Conservation (phyloP, 1,140 invertebrate genomes). For the Calycopis cecrops region DNA sequence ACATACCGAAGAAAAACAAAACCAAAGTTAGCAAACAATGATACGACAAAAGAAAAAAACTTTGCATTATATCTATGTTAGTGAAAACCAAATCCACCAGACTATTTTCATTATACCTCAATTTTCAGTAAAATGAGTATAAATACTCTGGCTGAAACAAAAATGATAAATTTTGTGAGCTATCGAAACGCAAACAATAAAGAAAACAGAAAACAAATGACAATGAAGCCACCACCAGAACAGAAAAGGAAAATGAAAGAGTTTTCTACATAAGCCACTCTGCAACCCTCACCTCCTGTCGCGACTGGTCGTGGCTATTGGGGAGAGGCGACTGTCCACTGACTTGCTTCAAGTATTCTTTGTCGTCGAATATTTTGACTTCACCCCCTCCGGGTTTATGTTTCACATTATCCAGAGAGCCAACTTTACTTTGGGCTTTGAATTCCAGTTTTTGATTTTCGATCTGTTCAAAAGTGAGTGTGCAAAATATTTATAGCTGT, state of each 20-base stretch:
- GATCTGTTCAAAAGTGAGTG: constrained; percentile 81
- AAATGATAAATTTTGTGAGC: constrained; percentile 35
- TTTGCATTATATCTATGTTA: constrained; percentile 33
- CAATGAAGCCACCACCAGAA: constrained; percentile 44
- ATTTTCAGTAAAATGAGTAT: constrained; percentile 75
- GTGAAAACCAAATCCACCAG: constrained; percentile 29
- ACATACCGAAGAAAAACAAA: constrained; percentile 23
- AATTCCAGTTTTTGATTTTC: constrained; percentile 90
- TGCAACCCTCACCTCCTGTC: constrained; percentile 78
- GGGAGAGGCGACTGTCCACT: constrained; percentile 78
- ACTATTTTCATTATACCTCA: constrained; percentile 32
- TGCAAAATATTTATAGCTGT: constrained; percentile 29
- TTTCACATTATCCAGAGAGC: constrained; percentile 95
- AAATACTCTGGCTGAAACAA: constrained; percentile 75
- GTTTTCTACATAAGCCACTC: constrained; percentile 28
- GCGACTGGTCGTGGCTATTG: constrained; percentile 77
- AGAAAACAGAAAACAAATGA: constrained; percentile 27
- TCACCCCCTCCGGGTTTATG: constrained; percentile 95
- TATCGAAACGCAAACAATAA: constrained; percentile 27
- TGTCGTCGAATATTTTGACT: constrained; percentile 95
- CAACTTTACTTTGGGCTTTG: constrained; percentile 91
- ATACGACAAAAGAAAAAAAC: constrained; percentile 15
- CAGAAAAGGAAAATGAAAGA: constrained; percentile 32
- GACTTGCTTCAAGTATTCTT: constrained; percentile 92
- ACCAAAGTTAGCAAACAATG: constrained; percentile 23